These are phyloP conservation scores for Eremophila alpestris DNA, from an alignment of 2,797 vertebrate species.

Conservation along the genomic window DNA sequence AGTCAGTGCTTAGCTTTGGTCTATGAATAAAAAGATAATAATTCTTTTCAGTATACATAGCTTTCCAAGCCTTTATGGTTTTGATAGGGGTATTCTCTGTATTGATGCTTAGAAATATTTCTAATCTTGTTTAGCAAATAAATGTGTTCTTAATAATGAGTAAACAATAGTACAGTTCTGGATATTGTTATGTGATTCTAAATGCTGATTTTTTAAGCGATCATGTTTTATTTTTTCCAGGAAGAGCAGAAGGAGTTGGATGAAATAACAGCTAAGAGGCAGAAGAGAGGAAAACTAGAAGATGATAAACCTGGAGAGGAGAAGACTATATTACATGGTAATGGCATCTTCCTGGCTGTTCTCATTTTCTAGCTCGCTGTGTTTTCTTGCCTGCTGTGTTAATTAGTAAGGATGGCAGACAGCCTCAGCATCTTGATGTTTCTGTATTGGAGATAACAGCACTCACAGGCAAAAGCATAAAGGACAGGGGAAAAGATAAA, in stretches of 20 bases:
- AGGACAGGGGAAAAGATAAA: conserved; percentile 13
- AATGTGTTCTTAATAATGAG: not conserved
- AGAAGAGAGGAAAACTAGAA: conserved; percentile 95
- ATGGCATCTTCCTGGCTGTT: conserved; percentile 25
- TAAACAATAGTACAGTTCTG: not conserved
- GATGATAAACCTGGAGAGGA: conserved; percentile 95
- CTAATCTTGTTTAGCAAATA: not conserved
- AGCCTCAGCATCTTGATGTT: conserved; percentile 9
- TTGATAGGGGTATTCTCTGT: not conserved
- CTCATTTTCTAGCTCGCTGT: conserved; percentile 17
- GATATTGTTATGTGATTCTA: not conserved
- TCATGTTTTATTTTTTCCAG: conserved; percentile 72
- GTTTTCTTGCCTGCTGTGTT: conserved; percentile 48
- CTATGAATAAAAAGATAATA: not conserved
- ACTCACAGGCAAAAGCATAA: not conserved
- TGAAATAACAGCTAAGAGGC: conserved; percentile 96
- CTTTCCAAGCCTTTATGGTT: not conserved
- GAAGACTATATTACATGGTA: conserved; percentile 97
- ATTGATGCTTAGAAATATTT: not conserved
- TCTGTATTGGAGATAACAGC: conserved; percentile 7
- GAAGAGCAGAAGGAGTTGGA: conserved; percentile 96
- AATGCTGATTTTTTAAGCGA: not conserved
- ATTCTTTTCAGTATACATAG: not conserved
- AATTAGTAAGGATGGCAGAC: conserved; percentile 47
- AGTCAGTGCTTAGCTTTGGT: not conserved